These are phyloP conservation scores for Catharus ustulatus DNA, from an alignment of 2,797 vertebrate genomes.

Conservation along the genomic window DNA sequence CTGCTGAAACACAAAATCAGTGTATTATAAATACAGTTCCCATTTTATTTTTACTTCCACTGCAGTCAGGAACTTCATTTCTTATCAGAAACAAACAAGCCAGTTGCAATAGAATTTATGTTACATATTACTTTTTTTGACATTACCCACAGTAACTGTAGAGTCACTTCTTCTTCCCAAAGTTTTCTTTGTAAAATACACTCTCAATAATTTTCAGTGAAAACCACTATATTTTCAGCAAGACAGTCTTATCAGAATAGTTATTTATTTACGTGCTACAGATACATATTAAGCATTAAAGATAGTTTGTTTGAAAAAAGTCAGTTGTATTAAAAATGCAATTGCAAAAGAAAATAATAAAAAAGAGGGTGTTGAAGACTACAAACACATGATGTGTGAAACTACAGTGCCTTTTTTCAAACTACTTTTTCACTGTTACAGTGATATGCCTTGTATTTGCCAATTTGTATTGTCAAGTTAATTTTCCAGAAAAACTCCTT, in stretches of 20 bases:
- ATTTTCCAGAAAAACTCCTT: background rate
- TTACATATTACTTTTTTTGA: background rate
- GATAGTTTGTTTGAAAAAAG: background rate
- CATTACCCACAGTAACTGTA: background rate
- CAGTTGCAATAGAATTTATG: background rate
- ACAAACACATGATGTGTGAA: background rate
- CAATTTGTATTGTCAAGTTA: background rate
- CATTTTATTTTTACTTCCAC: background rate
- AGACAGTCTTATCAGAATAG: background rate
- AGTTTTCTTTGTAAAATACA: background rate
- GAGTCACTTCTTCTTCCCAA: background rate
- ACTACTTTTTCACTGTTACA: background rate
- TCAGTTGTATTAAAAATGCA: background rate
- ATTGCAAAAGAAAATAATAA: background rate
- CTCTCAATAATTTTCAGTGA: background rate
- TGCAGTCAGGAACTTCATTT: background rate
- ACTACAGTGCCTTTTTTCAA: background rate
- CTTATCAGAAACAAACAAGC: background rate
- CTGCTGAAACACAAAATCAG: slow-evolving; percentile 75
- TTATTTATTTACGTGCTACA: background rate
- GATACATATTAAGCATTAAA: background rate
- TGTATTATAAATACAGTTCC: background rate
- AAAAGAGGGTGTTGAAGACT: background rate
- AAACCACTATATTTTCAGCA: background rate
- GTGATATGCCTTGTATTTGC: background rate